Evolutionary conservation across 2,888 invertebrate species (phyloP).

Genomic region (Eupithecia subfuscata): DNA sequence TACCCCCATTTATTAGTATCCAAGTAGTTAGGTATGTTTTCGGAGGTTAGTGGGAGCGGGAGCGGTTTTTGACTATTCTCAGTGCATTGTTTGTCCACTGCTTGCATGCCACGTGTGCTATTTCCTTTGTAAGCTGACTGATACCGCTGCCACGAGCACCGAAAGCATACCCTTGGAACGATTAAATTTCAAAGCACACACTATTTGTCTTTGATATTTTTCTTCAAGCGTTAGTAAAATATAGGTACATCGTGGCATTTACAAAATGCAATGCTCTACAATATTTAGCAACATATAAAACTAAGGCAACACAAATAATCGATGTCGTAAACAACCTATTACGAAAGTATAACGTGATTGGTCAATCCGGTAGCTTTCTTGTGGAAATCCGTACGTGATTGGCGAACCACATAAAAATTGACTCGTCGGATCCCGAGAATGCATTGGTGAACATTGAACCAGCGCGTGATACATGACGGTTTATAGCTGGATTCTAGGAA

Average conservation of each 20-base stretch:
- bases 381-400: conserved; percentile 17
- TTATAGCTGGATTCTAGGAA: conserved; percentile 33
- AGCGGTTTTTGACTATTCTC: background rate
- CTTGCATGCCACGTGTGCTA: background rate
- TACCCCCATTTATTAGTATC: background rate
- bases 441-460: conserved; percentile 24
- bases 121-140: background rate
- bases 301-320: background rate
- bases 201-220: too few relatives aligned
- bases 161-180: background rate
- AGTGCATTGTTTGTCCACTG: background rate
- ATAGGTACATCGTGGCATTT: too few relatives aligned
- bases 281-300: background rate
- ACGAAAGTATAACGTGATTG: conserved; percentile 19
- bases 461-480: conserved; percentile 41
- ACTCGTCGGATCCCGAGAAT: conserved; percentile 24
- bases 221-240: too few relatives aligned
- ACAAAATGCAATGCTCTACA: too few relatives aligned
- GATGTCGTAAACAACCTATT: conserved; percentile 24
- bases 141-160: background rate
- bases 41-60: background rate
- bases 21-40: background rate
- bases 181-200: background rate
- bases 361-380: conserved; percentile 22
- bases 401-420: conserved; percentile 25